phyloP scores from a whole-genome alignment of 2,113 vertebrate species.

The Oncorhynchus masou region DNA sequence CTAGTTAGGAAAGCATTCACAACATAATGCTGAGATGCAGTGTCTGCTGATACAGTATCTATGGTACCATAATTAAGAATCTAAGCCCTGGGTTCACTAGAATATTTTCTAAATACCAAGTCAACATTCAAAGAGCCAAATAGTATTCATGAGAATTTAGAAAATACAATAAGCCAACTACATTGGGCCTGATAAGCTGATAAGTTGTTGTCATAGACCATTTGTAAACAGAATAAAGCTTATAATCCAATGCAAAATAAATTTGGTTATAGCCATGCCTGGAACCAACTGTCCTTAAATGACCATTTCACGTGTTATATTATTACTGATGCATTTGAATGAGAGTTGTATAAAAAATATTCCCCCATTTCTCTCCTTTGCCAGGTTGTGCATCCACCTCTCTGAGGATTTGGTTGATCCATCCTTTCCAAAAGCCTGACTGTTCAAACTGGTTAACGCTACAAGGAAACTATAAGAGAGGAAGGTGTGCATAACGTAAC shows the following conservation, averaged over 20 bases:
- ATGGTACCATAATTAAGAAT: too few species aligned
- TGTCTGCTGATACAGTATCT: not conserved
- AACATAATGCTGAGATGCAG: too few species aligned
- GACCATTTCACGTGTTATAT: not conserved
- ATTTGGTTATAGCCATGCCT: not conserved
- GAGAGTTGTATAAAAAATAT: not conserved
- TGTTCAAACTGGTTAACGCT: too few species aligned
- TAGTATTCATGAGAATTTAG: not conserved
- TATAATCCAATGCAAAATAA: not conserved
- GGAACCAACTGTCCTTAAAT: not conserved
- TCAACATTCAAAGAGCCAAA: not conserved
- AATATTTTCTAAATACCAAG: not conserved
- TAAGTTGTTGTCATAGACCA: not conserved
- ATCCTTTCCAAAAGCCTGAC: too few species aligned
- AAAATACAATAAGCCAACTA: not conserved
- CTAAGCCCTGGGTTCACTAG: not conserved
- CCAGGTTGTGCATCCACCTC: slow-evolving; percentile 30
- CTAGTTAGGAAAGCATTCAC: not conserved
- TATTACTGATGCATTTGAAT: not conserved
- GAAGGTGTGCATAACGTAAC: too few species aligned
- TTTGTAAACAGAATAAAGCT: not conserved
- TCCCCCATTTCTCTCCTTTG: not conserved
- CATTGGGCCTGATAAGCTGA: not conserved
- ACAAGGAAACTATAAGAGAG: too few species aligned
- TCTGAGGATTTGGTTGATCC: slow-evolving; percentile 28